Percentiles rank a stretch among this genome's conserved stretches.
Conservation (phyloP, 2,888 invertebrate species). For the Trileptium ribeirensis region DNA sequence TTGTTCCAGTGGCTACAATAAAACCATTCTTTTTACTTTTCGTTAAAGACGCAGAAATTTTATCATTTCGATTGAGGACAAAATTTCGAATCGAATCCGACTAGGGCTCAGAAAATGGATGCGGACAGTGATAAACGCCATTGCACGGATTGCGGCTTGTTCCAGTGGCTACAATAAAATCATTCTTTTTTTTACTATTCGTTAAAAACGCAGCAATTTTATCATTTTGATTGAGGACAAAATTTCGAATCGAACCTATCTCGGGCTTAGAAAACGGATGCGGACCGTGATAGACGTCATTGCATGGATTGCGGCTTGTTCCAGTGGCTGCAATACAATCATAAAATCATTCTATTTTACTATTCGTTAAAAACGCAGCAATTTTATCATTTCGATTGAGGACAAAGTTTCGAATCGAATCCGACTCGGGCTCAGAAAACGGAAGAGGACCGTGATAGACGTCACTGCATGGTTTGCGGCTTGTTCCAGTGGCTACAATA, state of each 20-base stretch:
- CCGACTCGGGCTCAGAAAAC: constrained; percentile 54
- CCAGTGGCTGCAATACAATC: constrained; percentile 15
- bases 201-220: not conserved
- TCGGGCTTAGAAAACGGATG: constrained; percentile 54
- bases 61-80: constrained; percentile 30
- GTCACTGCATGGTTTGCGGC: constrained; percentile 49
- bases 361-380: not conserved
- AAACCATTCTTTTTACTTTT: too few species aligned
- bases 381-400: constrained; percentile 17
- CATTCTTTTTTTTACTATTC: too few species aligned
- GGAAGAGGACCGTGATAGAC: constrained; percentile 52
- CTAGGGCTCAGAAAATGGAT: constrained; percentile 54
- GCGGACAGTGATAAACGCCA: constrained; percentile 51
- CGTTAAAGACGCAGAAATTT: not conserved
- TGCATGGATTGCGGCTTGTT: constrained; percentile 45
- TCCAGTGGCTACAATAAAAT: not conserved
- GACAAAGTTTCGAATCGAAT: constrained; percentile 45
- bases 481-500: constrained; percentile 6
- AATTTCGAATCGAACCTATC: constrained; percentile 46
- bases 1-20: constrained; percentile 6
- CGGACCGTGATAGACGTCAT: constrained; percentile 52
- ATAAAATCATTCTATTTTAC: too few species aligned
- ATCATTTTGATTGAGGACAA: constrained; percentile 34
- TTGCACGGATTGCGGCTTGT: constrained; percentile 46
- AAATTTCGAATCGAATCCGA: constrained; percentile 46